Conservation (phyloP, 2,797 vertebrate genomes). For the Chanos chanos region DNA sequence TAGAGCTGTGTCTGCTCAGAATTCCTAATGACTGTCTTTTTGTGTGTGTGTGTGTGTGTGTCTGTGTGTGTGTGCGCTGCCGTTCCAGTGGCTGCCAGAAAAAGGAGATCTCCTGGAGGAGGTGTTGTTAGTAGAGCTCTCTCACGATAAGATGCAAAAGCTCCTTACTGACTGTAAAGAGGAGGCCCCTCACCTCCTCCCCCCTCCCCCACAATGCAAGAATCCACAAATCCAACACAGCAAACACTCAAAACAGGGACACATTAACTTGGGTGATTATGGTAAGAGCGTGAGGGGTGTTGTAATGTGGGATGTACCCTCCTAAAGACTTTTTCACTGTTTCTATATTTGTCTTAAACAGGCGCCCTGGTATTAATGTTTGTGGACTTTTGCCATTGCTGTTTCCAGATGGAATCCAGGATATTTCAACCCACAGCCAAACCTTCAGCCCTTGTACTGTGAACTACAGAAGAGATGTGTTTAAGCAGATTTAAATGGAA, state of each 20-base stretch:
- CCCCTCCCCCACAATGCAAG: slow-evolving; percentile 72
- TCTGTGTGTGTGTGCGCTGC: neutral
- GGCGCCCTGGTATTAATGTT: neutral
- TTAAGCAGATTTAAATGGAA: too few relatives aligned
- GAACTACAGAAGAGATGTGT: too few relatives aligned
- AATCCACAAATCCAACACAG: slow-evolving; percentile 64
- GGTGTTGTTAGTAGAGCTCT: slow-evolving; percentile 78
- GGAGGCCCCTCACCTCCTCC: slow-evolving; percentile 76
- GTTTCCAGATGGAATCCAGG: slow-evolving; percentile 66
- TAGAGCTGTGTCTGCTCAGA: too few relatives aligned
- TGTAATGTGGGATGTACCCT: slow-evolving; percentile 37
- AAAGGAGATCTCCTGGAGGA: slow-evolving; percentile 77
- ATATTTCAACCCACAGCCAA: slow-evolving; percentile 60
- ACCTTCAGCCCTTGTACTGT: slow-evolving; percentile 44
- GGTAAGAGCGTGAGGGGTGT: slow-evolving; percentile 58
- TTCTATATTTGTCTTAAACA: too few relatives aligned
- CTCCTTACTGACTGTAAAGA: slow-evolving; percentile 80
- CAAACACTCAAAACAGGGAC: slow-evolving; percentile 49
- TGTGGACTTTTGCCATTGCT: neutral
- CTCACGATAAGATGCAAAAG: slow-evolving; percentile 70
- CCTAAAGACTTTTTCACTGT: too few relatives aligned
- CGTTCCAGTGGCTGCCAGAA: slow-evolving; percentile 82
- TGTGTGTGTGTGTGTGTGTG: neutral
- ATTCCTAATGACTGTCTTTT: neutral
- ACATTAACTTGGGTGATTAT: slow-evolving; percentile 1